Evolutionary conservation across 2,888 invertebrate genomes (phyloP), one percentile per base, ranked within the genome.

Genomic region (Lamellibrachia satsuma): DNA sequence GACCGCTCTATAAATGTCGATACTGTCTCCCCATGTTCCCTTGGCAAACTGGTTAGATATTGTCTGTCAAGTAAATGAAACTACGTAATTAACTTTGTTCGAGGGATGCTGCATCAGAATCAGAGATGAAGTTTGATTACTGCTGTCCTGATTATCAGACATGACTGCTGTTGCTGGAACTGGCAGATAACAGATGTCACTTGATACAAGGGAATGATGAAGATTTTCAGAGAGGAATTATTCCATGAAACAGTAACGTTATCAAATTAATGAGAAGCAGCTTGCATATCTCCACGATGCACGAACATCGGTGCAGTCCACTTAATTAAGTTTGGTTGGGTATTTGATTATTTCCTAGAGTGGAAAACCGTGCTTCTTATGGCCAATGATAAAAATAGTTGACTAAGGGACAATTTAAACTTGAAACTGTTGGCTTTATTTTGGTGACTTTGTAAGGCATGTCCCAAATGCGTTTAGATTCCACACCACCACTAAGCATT

Each of bases 51-150:
- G 15, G 22, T 75, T 75, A 75, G 11, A 75, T 75, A 75, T 75
- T n/a, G 75, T 75, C 75, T 75, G 22, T 75, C 75, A 75, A 75
- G 75, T 75, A 75, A 75, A 75, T 22, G 75, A 75, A 75, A 75
- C 75, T n/a, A 75, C 75, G 75, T 75, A 75, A 75, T 75, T 75
- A 75, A 75, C 75, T 75, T 75, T 75, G 75, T 75, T 22, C 75
- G 75, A 75, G 22, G 75, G 75, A 75, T 75, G 75, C 15, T 22
- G 75, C 75, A 15, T 11, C 75, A 22, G 75, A 75, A 75, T 75
- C 75, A 75, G 75, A 75, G 75, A 75, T 75, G 11, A 4, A 15
- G 22, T 75, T 75, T 75, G 75, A 75, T 75, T 75, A 75, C 75
- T 22, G 6, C 15, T 75, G 75, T 22, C 75, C 75, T 75, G 75